Base-by-base conservation (phyloP, 2,113 vertebrate genomes). In the Sceloporus tristichus region DNA sequence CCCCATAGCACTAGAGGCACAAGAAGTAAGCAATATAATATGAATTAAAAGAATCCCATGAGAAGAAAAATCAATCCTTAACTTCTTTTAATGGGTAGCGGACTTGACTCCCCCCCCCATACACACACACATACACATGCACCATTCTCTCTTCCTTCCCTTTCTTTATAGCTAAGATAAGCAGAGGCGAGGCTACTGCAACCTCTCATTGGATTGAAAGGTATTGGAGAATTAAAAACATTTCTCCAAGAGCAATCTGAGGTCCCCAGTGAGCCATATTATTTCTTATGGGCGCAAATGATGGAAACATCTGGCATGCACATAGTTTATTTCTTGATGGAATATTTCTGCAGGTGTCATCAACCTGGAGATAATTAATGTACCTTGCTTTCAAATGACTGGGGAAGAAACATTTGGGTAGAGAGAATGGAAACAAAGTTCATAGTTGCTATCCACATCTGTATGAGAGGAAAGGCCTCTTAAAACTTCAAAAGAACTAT, bases 361-460 rank as follows among this genome's bases (percentile, higher is more conserved):
- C 62, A 78, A 84, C 87, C 88, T 53, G 21, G 87, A 86, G 88
- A 86, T 73, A 87, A 85, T 87, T 85, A 86, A 74, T 1, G 0
- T 65, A 73, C 25, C 34, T 86, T 88, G 74, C 29, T 56, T 83
- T 79, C 68, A 92, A 79, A 75, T 62, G 29, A 92, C 84, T 62
- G 87, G 25, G 27, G 16, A 85, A 87, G 54, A 76, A 84, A 79
- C 3, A 88, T 84, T 79, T 79, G 91, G 89, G 92, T 92, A 92
- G 73, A 85, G 29, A 75, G 93, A 82, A 86, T 78, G 56, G 29
- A 85, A 89, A 92, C 85, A 93, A 75, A 87, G 82, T 0, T 1
- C 87, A 71, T 53, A 89, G 85, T 94, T 94, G 79, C 86, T 93
- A 94, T 95, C 92, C 95, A 91, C 89, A 89, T 94, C 91, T 90